Percentiles rank a stretch among this genome's conserved stretches.
These are phyloP conservation scores for Perccottus glenii DNA, from an alignment of 2,113 vertebrate species.

Conservation along the genomic window DNA sequence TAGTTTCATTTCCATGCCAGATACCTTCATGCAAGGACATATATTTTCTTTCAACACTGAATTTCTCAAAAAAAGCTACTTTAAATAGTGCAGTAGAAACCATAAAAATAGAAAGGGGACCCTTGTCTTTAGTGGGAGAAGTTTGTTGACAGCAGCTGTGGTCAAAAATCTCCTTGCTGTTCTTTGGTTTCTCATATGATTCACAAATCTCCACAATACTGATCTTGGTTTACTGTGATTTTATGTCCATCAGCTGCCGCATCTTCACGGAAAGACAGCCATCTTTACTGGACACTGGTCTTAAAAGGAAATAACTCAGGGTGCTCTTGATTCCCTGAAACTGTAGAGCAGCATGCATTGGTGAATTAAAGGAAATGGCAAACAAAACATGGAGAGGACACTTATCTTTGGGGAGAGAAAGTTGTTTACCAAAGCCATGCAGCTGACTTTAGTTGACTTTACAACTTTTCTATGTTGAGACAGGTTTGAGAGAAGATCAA, in stretches of 20 bases:
- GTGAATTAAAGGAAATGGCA: slow-evolving; percentile 44
- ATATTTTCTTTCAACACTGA: too few species aligned
- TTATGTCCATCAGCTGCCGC: too few species aligned
- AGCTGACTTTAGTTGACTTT: slow-evolving; percentile 27
- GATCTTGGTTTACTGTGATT: too few species aligned
- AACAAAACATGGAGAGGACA: slow-evolving; percentile 56
- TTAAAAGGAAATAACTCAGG: neutral
- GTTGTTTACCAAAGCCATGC: slow-evolving; percentile 50
- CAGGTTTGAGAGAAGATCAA: slow-evolving; percentile 1
- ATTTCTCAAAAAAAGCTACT: neutral
- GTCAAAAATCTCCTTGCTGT: too few species aligned
- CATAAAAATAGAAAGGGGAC: neutral
- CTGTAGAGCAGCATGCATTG: neutral
- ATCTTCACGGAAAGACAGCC: neutral
- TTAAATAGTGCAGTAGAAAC: neutral
- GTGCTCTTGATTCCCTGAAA: neutral
- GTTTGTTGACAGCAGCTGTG: too few species aligned
- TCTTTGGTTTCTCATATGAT: too few species aligned
- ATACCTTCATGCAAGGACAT: too few species aligned
- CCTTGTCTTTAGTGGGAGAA: too few species aligned
- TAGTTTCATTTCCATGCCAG: too few species aligned
- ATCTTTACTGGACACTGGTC: neutral
- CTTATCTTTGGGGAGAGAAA: slow-evolving; percentile 33
- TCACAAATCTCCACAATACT: too few species aligned
- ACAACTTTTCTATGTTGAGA: slow-evolving; percentile 17